These are phyloP conservation scores for Hestina assimilis DNA, from an alignment of 1,140 invertebrate genomes.

Conservation along the genomic window DNA sequence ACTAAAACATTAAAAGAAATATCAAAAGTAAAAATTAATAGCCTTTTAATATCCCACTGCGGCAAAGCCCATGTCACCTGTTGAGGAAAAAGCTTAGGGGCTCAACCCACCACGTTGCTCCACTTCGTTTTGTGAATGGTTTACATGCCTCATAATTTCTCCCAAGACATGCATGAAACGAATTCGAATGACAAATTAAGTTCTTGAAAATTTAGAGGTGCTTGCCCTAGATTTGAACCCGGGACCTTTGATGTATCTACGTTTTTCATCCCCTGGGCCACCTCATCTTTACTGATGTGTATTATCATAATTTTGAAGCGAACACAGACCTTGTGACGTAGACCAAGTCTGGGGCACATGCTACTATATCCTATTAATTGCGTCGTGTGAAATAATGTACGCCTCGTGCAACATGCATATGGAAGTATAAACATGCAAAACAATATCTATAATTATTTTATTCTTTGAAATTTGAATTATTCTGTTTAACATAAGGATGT, in stretches of 20 bases:
- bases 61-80: not conserved
- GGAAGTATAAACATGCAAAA: not conserved
- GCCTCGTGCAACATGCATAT: not conserved
- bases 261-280: no score
- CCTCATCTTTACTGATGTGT: no score
- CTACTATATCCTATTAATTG: not conserved
- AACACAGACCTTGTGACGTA: no score
- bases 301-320: no score
- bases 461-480: not conserved
- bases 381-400: not conserved
- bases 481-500: constrained; percentile 2
- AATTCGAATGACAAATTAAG: no score
- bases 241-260: no score
- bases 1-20: not conserved
- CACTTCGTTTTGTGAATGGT: not conserved
- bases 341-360: no score
- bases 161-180: not conserved
- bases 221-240: not conserved
- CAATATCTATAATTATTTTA: not conserved
- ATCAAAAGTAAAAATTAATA: not conserved
- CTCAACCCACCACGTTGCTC: not conserved
- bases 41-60: not conserved
- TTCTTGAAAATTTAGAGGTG: no score
- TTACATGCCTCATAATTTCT: not conserved
- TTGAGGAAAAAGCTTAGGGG: not conserved